Evolutionary conservation across 2,113 vertebrate genomes (phyloP).

Genomic region (human): DNA sequence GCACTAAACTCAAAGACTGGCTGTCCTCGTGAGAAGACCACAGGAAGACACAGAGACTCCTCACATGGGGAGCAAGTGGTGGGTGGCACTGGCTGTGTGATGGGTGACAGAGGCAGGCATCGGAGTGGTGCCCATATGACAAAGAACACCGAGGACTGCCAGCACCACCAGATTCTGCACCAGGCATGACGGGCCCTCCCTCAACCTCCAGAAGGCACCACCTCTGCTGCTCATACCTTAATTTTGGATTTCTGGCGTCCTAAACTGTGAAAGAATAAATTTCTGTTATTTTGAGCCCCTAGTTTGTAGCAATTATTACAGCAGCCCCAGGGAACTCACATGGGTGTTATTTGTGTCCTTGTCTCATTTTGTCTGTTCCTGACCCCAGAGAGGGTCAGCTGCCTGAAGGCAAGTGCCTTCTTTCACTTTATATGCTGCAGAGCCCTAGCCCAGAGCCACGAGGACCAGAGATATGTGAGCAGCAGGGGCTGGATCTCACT

Average conservation of each 20-base stretch:
- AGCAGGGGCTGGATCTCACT: neutral
- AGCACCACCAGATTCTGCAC: neutral
- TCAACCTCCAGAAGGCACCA: too few species aligned
- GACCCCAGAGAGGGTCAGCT: neutral
- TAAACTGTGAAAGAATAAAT: neutral
- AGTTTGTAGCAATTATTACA: neutral
- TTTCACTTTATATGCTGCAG: accelerated
- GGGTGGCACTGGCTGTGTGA: too few species aligned
- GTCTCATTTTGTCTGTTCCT: neutral
- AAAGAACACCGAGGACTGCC: neutral
- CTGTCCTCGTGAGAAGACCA: neutral
- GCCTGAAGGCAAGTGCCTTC: neutral
- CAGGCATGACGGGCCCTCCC: accelerated
- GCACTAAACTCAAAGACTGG: too few species aligned
- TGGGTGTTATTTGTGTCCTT: neutral
- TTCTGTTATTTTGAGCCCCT: neutral
- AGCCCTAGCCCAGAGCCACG: neutral
- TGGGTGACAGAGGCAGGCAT: neutral
- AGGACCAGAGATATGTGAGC: neutral
- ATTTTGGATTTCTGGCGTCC: neutral
- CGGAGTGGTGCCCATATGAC: accelerated
- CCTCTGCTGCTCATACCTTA: too few species aligned
- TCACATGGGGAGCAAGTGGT: neutral
- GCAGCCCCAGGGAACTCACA: neutral
- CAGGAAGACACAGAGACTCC: neutral